Evolutionary conservation across 2,113 vertebrate genomes (phyloP).

Genomic region (Gracilinanus agilis): DNA sequence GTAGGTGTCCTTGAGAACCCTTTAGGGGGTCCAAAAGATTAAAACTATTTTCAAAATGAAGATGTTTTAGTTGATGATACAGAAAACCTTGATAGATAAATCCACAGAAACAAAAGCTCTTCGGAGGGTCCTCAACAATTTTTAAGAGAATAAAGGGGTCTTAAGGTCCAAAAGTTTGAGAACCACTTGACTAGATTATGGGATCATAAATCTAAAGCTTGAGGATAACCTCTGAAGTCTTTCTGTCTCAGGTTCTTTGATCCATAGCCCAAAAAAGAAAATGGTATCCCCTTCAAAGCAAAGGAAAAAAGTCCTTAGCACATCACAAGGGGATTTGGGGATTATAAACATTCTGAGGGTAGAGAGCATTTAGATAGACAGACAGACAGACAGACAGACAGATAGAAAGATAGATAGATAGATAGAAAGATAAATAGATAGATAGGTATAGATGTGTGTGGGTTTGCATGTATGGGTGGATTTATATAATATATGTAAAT

Average conservation of each 20-base stretch:
- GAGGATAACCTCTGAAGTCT: neutral
- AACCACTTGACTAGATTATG: neutral
- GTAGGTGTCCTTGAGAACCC: neutral
- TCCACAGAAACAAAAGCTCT: neutral
- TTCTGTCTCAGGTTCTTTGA: neutral
- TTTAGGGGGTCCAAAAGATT: neutral
- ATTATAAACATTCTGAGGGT: neutral
- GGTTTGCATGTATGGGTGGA: neutral
- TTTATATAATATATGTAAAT: neutral
- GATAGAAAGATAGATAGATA: neutral
- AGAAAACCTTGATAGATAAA: neutral
- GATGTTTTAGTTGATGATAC: neutral
- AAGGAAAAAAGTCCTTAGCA: neutral
- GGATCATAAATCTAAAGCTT: neutral
- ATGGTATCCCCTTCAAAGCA: neutral
- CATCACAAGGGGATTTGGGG: neutral
- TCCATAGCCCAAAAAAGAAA: neutral
- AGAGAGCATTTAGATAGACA: neutral
- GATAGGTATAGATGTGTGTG: neutral
- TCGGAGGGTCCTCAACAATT: neutral
- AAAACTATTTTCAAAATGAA: neutral
- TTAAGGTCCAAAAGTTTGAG: neutral
- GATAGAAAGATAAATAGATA: no score
- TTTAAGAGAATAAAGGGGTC: neutral
- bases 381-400: neutral